Evolutionary conservation across 2,113 vertebrate species (phyloP).

Genomic region (Lamprotornis superbus): DNA sequence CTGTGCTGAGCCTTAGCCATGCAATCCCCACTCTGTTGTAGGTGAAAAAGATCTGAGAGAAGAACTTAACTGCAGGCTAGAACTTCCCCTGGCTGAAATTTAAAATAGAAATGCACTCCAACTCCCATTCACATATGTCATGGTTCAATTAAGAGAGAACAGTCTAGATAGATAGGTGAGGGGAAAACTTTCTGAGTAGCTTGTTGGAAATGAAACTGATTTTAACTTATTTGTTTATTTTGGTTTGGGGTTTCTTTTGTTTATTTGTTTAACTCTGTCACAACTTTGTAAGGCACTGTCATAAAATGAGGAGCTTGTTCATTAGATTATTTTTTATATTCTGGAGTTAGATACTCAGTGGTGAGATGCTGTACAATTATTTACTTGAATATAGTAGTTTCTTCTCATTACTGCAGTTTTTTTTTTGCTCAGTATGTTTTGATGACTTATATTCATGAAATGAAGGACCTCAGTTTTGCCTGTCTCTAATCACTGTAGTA

Average conservation of each 20-base stretch:
- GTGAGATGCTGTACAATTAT: not conserved
- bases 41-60: not conserved
- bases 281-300: not conserved
- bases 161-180: not conserved
- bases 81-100: not conserved
- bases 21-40: rapidly evolving
- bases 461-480: not conserved
- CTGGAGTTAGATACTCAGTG: not conserved
- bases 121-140: not conserved
- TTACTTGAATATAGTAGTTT: not conserved
- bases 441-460: not conserved
- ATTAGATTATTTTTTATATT: not conserved
- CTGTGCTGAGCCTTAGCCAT: not conserved
- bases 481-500: not conserved
- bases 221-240: not conserved
- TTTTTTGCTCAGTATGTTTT: not conserved
- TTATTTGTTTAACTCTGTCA: not conserved
- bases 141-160: not conserved
- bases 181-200: not conserved
- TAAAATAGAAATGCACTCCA: not conserved
- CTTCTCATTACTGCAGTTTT: not conserved
- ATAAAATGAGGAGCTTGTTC: not conserved
- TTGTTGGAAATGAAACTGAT: not conserved
- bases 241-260: not conserved
- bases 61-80: not conserved